Evolutionary conservation across 2,888 invertebrate species (phyloP), one percentile per base, ranked within the genome.

Genomic region (Zaprionus lineosus): DNA sequence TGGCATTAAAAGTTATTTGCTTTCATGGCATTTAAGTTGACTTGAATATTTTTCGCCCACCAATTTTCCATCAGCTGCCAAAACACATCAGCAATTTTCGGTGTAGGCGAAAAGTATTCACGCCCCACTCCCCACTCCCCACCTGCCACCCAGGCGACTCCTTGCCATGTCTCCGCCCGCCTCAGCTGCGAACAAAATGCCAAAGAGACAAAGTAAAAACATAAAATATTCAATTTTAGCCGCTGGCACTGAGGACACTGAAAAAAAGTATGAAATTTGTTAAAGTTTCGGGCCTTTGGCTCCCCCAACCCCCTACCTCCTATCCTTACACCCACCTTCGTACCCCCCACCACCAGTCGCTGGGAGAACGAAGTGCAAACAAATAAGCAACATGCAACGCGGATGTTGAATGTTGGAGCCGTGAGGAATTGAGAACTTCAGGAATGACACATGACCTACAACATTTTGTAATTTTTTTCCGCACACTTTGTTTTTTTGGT

Each of bases 401-500:
- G 36, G n/a, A 18, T 19, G 24, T 24, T 24, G 2, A 3, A 24
- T 3, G 24, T 4, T 24, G 24, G 4, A 9, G 4, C 16, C 31
- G 7, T 56, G 40, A 57, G 60, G 64, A 69, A 65, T 65, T 51
- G 36, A 48, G 46, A 37, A 60, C 83, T 60, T 70, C 70, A 74
- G 50, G 59, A 77, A 70, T 84, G 84, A 77, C 77, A 77, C 84
- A 84, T 77, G 77, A 84, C 77, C 84, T 67, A 67, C 74, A 77
- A 82, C 55, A 53, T 81, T 81, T 74, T 77, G 74, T 81, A 69
- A 51, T 61, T 81, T 61, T 39, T 53, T 48, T 24, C 11, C 50
- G 34, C 40, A 44, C 70, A 48, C 44, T 52, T 60, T n/a, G n/a
- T n/a, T n/a, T n/a, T n/a, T n/a, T n/a, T n/a, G n/a, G n/a, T n/a